Conservation (phyloP, 1,140 invertebrate genomes). For the Copidosoma floridanum region DNA sequence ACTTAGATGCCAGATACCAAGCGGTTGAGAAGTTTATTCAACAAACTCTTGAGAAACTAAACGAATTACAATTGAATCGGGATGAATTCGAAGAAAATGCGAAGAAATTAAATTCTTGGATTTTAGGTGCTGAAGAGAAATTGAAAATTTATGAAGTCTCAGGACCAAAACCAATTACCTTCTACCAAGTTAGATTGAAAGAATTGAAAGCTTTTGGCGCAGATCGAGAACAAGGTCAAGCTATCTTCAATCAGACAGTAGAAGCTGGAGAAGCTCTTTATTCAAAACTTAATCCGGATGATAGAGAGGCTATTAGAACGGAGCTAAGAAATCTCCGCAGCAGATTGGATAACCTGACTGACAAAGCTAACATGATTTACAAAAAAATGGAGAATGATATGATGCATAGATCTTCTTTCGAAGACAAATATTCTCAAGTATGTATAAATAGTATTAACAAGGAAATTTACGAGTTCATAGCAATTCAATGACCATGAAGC, state of each 20-base stretch:
- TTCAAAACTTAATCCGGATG: conserved; percentile 80
- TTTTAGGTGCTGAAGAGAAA: conserved; percentile 70
- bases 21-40: conserved; percentile 70
- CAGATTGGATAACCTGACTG: conserved; percentile 78
- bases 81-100: conserved; percentile 67
- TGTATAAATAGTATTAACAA: too few species aligned
- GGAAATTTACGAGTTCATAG: too few species aligned
- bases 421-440: conserved; percentile 80
- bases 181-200: conserved; percentile 67
- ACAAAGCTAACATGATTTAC: conserved; percentile 79
- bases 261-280: conserved; percentile 86
- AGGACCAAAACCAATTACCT: conserved; percentile 65
- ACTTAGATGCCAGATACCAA: conserved; percentile 75
- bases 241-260: conserved; percentile 74
- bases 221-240: conserved; percentile 76
- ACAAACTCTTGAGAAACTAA: conserved; percentile 68
- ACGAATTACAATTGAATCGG: conserved; percentile 67
- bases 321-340: conserved; percentile 80
- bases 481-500: too few species aligned
- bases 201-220: conserved; percentile 73
- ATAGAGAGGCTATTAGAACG: conserved; percentile 77
- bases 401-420: conserved; percentile 84
- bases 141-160: conserved; percentile 69
- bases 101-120: conserved; percentile 75
- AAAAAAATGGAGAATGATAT: conserved; percentile 84